These are phyloP conservation scores for Alexandromys fortis DNA, from an alignment of 2,113 vertebrate genomes.

Conservation along the genomic window DNA sequence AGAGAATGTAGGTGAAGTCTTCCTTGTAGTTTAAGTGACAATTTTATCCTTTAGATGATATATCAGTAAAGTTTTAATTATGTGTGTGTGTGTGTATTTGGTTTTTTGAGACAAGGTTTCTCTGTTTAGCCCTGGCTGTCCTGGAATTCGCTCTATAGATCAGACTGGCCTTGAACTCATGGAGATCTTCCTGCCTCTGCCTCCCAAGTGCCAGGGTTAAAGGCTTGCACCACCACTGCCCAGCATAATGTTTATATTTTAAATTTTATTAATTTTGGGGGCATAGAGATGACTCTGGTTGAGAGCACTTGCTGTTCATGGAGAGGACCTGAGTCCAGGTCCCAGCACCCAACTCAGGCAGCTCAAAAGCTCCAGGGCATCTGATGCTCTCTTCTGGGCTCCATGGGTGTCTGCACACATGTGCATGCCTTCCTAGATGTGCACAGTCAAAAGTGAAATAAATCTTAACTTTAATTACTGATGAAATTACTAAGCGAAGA, in stretches of 20 bases:
- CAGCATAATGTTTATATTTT: background rate
- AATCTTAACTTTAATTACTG: background rate
- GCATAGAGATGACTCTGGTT: background rate
- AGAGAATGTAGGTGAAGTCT: background rate
- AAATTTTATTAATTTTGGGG: background rate
- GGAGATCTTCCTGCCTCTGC: no score
- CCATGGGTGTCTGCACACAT: no score
- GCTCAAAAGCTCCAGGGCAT: background rate
- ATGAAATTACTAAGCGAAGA: background rate
- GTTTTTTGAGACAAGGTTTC: no score
- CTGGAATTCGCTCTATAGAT: no score
- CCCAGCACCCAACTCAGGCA: background rate
- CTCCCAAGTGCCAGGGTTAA: no score
- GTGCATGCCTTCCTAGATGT: rapidly evolving
- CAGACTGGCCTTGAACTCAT: no score
- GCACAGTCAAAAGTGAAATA: background rate
- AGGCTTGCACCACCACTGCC: no score
- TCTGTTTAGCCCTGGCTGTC: no score
- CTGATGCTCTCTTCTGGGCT: background rate
- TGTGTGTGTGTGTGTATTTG: no score
- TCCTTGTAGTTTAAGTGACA: background rate
- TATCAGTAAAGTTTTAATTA: background rate
- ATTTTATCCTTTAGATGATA: background rate
- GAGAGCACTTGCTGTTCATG: background rate
- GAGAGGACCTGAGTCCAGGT: background rate